These are phyloP conservation scores for Eupeodes corollae DNA, from an alignment of 1,140 invertebrate genomes.

Conservation along the genomic window DNA sequence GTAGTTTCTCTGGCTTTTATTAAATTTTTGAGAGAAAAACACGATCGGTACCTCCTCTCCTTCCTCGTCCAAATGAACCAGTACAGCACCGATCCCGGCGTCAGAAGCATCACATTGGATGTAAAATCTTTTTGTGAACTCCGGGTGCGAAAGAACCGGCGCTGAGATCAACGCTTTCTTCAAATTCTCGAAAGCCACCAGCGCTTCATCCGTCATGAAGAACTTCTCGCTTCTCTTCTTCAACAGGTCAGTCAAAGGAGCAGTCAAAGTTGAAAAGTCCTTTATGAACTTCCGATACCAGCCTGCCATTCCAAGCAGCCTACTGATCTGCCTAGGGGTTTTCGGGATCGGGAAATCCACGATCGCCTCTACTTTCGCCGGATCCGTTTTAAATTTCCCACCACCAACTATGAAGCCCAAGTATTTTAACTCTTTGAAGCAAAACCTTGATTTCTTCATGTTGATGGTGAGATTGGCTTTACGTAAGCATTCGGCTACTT, in stretches of 20 bases:
- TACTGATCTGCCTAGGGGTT: not conserved
- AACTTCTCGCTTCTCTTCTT: too few relatives aligned
- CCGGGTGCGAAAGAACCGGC: too few relatives aligned
- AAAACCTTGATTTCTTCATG: constrained; percentile 35
- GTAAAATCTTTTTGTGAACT: too few relatives aligned
- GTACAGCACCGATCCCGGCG: too few relatives aligned
- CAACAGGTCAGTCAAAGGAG: too few relatives aligned
- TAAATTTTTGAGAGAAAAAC: constrained; percentile 16
- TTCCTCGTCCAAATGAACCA: constrained; percentile 15
- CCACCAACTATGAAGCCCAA: not conserved
- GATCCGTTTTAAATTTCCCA: constrained; percentile 4
- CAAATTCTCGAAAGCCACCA: not conserved
- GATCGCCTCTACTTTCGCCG: constrained; percentile 11
- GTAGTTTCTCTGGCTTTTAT: constrained; percentile 24
- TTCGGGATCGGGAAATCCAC: constrained; percentile 3
- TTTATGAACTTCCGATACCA: not conserved
- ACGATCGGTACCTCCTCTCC: constrained; percentile 15
- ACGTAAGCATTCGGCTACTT: not conserved
- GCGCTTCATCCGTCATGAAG: not conserved
- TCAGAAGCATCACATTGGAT: too few relatives aligned
- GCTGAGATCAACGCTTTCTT: too few relatives aligned
- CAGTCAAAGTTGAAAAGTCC: not conserved
- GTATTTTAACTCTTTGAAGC: constrained; percentile 8
- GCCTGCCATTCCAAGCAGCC: not conserved
- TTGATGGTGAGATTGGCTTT: constrained; percentile 36